Evolutionary conservation across 2,888 invertebrate genomes (phyloP), one percentile per base, ranked within the genome.

Genomic region (Polylopha cassiicola): DNA sequence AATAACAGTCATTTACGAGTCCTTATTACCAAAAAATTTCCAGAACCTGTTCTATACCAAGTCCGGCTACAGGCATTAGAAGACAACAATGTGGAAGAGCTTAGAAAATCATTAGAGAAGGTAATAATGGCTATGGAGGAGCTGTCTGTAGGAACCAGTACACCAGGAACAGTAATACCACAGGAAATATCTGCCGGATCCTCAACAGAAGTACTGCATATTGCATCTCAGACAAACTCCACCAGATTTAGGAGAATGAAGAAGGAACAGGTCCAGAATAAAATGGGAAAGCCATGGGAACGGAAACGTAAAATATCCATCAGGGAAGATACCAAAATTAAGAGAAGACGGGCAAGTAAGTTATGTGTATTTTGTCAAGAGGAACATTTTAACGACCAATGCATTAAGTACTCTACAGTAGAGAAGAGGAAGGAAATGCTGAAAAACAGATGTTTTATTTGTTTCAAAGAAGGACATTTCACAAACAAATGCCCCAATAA

Each of bases 21-120:
- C 2, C 6, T 9, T 2, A 15, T 38, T 4, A 16, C 15, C 15
- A 11, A 10, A 4, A 38, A 38, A 10, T 38, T 38, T 24, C 31
- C 38, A 6, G 38, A 38, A 15, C 8, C 3, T 13, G 8, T 38
- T 2, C 6, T 38, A 8, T 38, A 38, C 16, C 16, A 38, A 18
- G 16, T 38, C 2, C 15, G 14, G 3, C 4, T 20, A 2, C 6
- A 14, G 24, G 13, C 14, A 3, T 7, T 9, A 4, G 30, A 15
- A 4, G 30, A 31, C 4, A 21, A 17, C 4, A 20, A 4, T 8
- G 13, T 30, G 13, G 9, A 24, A n/a, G 4, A 2, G 3, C 14
- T 30, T 2, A 9, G 23, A n/a, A 8, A 16, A 7, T 7, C 7
- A 3, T 9, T 38, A 11, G 31, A 31, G 4, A 10, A 16, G 7